phyloP scores from a whole-genome alignment of 2,113 vertebrate genomes.

The Takifugu flavidus region DNA sequence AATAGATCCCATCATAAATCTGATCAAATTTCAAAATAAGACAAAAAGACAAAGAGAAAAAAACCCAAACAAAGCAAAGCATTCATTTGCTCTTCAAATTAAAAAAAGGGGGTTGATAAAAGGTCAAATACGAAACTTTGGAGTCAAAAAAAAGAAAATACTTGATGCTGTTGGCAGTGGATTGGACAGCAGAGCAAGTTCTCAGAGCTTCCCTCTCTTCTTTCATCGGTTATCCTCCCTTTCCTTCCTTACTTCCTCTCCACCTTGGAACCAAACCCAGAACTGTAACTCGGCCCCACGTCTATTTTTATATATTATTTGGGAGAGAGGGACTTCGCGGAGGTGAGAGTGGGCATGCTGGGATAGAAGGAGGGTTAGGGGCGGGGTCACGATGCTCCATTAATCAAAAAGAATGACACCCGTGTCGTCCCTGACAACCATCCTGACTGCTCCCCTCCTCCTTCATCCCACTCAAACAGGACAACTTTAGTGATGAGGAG shows the following conservation, averaged over 20 bases:
- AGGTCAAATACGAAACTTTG: too few relatives aligned
- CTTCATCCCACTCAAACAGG: conserved; percentile 63
- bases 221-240: not conserved
- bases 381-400: conserved; percentile 82
- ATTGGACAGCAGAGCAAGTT: too few relatives aligned
- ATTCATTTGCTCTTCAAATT: too few relatives aligned
- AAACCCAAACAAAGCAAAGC: too few relatives aligned
- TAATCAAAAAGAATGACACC: conserved; percentile 92
- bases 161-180: too few relatives aligned
- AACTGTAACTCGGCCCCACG: conserved; percentile 52
- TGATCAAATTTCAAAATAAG: too few relatives aligned
- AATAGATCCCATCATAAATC: too few relatives aligned
- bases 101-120: too few relatives aligned
- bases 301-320: conserved; percentile 72
- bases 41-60: too few relatives aligned
- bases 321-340: conserved; percentile 18
- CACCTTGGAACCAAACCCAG: conserved; percentile 23
- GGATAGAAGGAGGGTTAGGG: conserved; percentile 54
- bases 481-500: conserved; percentile 64
- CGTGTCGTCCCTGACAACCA: conserved; percentile 81
- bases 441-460: conserved; percentile 60
- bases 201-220: not conserved
- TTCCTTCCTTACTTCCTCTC: not conserved
- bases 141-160: too few relatives aligned
- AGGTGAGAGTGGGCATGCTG: conserved; percentile 67